Base-by-base conservation (phyloP, 2,888 invertebrate species). In the Oegoconia quadripuncta region DNA sequence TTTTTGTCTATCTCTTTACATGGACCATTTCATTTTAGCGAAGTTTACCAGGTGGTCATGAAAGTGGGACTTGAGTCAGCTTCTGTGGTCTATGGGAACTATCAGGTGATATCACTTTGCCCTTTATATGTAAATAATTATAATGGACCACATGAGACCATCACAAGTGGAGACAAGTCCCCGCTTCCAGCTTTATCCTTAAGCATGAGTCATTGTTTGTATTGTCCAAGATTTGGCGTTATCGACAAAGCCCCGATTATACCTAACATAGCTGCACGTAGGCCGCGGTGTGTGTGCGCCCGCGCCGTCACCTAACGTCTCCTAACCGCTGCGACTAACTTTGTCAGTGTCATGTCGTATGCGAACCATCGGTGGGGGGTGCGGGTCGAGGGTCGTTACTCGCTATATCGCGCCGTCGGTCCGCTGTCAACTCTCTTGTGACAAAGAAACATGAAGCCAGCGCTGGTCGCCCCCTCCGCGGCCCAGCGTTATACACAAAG, bases 301-400 rank as follows among this genome's bases (percentile, higher is more conserved):
- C n/a, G n/a, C 58, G 55, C 58, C 64, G 60, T 54, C 55, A 52
- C 55, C 61, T 58, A 57, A 59, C 59, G 63, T 72, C 68, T 67
- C 58, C 67, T 80, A 81, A 81, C 74, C 65, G 78, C 77, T 76
- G 69, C 73, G 72, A 82, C 81, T 83, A 84, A 83, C 78, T 72
- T 69, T 71, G 73, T 68, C 67, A 65, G 58, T 65, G 70, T 70
- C 57, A 59, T 61, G 55, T 57, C 51, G 58, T 58, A 44, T 53
- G 51, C 52, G 48, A 42, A 52, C 14, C 25, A 23, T 27, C 20
- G 46, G 39, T 34, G 27, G 11, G 43, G 46, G 57, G 52, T 48
- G 54, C 41, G 47, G 26, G 12, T 55, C 63, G 59, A 55, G 73
- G 71, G 67, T 68, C 69, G 71, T 69, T 64, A 17, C 15, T 3